Evolutionary conservation across 2,113 vertebrate species (phyloP), one percentile per base, ranked within the genome.

Genomic region (Hydrochoerus hydrochaeris): DNA sequence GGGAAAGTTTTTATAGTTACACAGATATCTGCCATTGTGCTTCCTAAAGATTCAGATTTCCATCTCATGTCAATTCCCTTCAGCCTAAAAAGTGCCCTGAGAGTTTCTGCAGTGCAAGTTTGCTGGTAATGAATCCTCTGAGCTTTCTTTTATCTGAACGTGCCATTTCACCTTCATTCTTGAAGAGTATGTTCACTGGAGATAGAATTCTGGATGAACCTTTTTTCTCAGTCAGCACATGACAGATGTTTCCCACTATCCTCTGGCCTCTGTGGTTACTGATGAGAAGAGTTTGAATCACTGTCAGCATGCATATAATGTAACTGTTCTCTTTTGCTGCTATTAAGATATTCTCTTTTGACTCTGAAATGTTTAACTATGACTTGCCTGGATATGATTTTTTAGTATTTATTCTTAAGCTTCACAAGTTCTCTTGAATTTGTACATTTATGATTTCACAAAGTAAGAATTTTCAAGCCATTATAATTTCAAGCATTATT

Each of bases 271-370:
- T 58, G 2, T 77, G 49, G 41, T 77, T 62, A 92, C 73, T 86
- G 73, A 94, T 38, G 35, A 85, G 87, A 89, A 89, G 30, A 86
- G 60, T 78, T 41, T 63, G 52, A 84, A 69, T 87, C 9, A 20
- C 2, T 60, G 71, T 67, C 71, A 52, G 46, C 13, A 7, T 22
- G 28, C 24, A 12, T 62, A 22, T 38, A 69, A 65, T 77, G 32
- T 46, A 41, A 67, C 73, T 49, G 58, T 86, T 87, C 65, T 81
- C 85, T 67, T 9, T 86, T 17, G 38, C 63, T 71, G 7, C 60
- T 75, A 22, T 81, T 71, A 92, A 20, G 22, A 94, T 81, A 78
- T 58, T 92, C 69, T 71, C 57, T n/a, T 94, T 69, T 90, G 52
- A 38, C 38, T 90, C 92, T 92, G 30, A 83, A 67, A 58, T 30